A percentile compares a stretch with the other conserved stretches of the same genome.
These are phyloP conservation scores for Lepidocyrtoides sp. DNA, from an alignment of 2,888 invertebrate genomes.

Conservation along the genomic window DNA sequence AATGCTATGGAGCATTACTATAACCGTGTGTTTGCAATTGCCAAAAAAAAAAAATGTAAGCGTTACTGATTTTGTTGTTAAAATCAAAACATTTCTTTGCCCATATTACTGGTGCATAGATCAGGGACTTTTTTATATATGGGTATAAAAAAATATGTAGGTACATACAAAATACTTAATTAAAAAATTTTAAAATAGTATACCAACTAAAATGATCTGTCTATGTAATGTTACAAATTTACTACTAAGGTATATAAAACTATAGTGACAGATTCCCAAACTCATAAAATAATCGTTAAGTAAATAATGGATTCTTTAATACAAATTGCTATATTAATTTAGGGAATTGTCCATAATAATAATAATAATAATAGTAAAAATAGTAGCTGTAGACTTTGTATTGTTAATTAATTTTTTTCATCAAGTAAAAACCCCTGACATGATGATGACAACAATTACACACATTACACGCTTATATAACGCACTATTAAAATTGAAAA, in stretches of 20 bases:
- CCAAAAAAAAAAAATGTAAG: constrained; percentile 16
- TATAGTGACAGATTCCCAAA: too few species aligned
- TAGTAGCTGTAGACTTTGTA: too few species aligned
- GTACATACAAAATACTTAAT: background rate
- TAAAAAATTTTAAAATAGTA: background rate
- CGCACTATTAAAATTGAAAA: constrained; percentile 34
- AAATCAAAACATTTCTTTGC: background rate
- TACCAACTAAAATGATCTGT: too few species aligned
- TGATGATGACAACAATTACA: constrained; percentile 55
- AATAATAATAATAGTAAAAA: too few species aligned
- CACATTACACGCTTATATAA: constrained; percentile 55
- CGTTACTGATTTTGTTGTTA: background rate
- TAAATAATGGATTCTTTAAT: too few species aligned
- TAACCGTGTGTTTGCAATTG: constrained; percentile 30
- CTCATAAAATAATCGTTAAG: too few species aligned
- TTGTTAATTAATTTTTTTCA: too few species aligned
- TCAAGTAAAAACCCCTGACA: background rate
- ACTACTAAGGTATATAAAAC: too few species aligned
- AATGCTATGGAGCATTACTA: too few species aligned
- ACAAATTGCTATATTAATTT: background rate
- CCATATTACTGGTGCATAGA: constrained; percentile 9
- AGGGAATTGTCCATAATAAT: background rate
- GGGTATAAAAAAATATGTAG: background rate
- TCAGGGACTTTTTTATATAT: constrained; percentile 46
- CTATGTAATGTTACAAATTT: background rate